phyloP scores from a whole-genome alignment of 2,113 vertebrate species.

The Clinocottus analis region DNA sequence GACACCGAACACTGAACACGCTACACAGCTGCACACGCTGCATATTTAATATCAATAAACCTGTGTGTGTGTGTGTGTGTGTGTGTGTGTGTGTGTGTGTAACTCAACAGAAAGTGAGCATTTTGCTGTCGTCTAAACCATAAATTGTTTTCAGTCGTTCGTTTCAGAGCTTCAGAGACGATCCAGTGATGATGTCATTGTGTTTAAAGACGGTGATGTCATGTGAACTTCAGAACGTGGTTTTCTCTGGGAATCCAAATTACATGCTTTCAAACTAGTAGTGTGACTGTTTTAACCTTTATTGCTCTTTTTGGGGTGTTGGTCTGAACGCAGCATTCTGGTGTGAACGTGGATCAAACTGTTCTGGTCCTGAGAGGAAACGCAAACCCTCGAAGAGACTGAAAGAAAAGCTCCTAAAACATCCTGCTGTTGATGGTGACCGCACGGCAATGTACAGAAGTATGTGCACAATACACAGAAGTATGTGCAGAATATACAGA shows the following conservation, averaged over 20 bases:
- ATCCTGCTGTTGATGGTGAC: too few species aligned
- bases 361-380: conserved; percentile 58
- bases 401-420: background rate
- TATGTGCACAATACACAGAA: too few species aligned
- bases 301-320: conserved; percentile 23
- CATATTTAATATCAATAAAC: conserved; percentile 67
- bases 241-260: conserved; percentile 65
- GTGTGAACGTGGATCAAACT: conserved; percentile 46
- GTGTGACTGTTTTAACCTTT: conserved; percentile 36
- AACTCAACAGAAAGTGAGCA: conserved; percentile 57
- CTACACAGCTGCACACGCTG: conserved; percentile 45
- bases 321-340: conserved; percentile 45
- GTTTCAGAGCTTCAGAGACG: conserved; percentile 52
- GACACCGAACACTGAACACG: conserved; percentile 36
- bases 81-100: conserved; percentile 27
- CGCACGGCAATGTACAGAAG: too few species aligned
- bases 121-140: conserved; percentile 50
- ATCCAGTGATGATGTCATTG: conserved; percentile 70
- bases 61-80: conserved; percentile 33
- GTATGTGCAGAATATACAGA: too few species aligned
- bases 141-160: conserved; percentile 68
- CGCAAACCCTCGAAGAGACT: conserved; percentile 46
- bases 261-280: conserved; percentile 65
- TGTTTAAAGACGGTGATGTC: conserved; percentile 76
- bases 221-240: conserved; percentile 47